Percentiles rank a stretch among this genome's conserved stretches.
phyloP scores from a whole-genome alignment of 2,888 invertebrate genomes.

The Holacanthella duospinosa region DNA sequence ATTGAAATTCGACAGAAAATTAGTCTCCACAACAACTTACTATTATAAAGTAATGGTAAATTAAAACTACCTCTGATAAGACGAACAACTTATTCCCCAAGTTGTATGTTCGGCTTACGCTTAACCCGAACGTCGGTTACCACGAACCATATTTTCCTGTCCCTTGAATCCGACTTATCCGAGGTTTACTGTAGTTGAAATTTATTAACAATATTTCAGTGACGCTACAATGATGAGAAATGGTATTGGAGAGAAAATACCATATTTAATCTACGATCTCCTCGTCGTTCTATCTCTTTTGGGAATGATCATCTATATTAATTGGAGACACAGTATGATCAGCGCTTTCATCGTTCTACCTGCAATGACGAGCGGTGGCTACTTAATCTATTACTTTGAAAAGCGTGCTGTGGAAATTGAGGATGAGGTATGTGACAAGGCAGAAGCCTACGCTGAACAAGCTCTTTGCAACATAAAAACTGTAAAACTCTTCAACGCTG shows the following conservation, averaged over 20 bases:
- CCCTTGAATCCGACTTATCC: no score
- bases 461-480: conserved; percentile 22
- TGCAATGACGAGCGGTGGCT: conserved; percentile 4
- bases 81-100: no score
- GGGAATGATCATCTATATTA: background rate
- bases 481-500: conserved; percentile 24
- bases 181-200: no score
- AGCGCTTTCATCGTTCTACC: conserved; percentile 15
- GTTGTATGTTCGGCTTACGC: no score
- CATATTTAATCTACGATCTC: conserved; percentile 11
- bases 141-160: no score
- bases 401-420: background rate
- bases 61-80: no score
- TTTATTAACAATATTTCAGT: conserved; percentile 8
- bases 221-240: conserved; percentile 18
- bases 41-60: no score
- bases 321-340: conserved; percentile 6
- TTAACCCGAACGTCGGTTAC: no score
- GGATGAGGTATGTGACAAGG: conserved; percentile 9
- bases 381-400: conserved; percentile 14
- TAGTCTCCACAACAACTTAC: no score
- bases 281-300: conserved; percentile 8
- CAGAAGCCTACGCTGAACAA: conserved; percentile 16
- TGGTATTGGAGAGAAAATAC: conserved; percentile 25
- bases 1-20: no score